Evolutionary conservation across 2,888 invertebrate species (phyloP).

Genomic region (Eupithecia centaureata): DNA sequence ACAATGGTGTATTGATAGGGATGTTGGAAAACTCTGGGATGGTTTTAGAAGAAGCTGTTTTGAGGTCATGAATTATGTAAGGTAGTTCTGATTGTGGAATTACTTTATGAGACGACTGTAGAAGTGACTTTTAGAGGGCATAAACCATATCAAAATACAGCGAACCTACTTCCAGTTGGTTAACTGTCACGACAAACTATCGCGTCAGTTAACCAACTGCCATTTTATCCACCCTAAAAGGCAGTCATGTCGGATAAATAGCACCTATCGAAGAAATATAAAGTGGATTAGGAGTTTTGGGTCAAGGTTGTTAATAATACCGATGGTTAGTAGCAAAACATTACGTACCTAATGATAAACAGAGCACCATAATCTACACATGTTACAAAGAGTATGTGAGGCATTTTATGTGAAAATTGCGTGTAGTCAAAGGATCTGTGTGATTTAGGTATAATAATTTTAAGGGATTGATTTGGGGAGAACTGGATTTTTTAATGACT

Average conservation of each 20-base stretch:
- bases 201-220: background rate
- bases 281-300: background rate
- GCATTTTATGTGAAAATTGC: constrained; percentile 63
- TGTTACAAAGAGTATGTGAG: constrained; percentile 34
- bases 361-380: constrained; percentile 18
- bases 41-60: background rate
- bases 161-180: too few relatives aligned
- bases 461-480: constrained; percentile 14
- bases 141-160: background rate
- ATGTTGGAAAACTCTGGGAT: background rate
- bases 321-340: background rate
- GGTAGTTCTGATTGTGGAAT: background rate
- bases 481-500: constrained; percentile 16
- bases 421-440: constrained; percentile 68
- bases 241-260: background rate
- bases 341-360: background rate
- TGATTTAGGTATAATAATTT: constrained; percentile 62
- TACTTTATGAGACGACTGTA: background rate
- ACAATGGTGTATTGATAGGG: background rate
- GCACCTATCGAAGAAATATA: background rate
- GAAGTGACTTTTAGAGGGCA: background rate
- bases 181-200: too few relatives aligned
- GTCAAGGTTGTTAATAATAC: background rate
- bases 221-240: background rate
- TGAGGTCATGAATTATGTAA: background rate